phyloP scores from a whole-genome alignment of 2,888 invertebrate genomes.

The Drosophila lutescens region DNA sequence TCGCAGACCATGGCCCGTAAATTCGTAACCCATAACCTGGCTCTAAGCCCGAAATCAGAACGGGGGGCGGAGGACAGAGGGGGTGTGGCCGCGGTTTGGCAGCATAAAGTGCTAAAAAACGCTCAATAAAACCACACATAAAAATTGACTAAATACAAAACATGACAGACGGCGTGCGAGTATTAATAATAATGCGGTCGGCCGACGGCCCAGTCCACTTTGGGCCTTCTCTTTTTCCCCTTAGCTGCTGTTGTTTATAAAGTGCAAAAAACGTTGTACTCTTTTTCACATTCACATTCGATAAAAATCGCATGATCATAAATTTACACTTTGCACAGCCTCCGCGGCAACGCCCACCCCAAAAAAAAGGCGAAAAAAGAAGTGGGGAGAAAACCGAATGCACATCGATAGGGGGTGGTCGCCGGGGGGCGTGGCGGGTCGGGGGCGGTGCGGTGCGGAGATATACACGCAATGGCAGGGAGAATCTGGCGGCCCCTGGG shows the following conservation, averaged over 20 bases:
- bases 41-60: conserved; percentile 27
- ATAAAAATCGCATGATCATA: conserved; percentile 84
- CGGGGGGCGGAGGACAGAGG: conserved; percentile 10
- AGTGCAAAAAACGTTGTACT: conserved; percentile 80
- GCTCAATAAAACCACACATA: conserved; percentile 66
- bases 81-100: conserved; percentile 34
- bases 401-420: conserved; percentile 30
- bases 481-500: conserved; percentile 59
- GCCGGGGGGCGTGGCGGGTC: conserved; percentile 17
- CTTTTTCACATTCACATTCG: conserved; percentile 77
- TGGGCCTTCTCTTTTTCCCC: conserved; percentile 15
- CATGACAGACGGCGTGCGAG: conserved; percentile 80
- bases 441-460: conserved; percentile 15
- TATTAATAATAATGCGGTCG: conserved; percentile 80
- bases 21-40: conserved; percentile 25
- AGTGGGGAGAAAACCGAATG: conserved; percentile 49
- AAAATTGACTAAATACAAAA: conserved; percentile 78
- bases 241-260: conserved; percentile 68
- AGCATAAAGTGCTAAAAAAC: conserved; percentile 58
- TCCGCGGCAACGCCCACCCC: conserved; percentile 81
- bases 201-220: conserved; percentile 46
- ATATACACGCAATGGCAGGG: conserved; percentile 56
- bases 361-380: conserved; percentile 8
- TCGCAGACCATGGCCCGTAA: conserved; percentile 5
- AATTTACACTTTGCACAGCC: conserved; percentile 84